Conservation (phyloP, 1,140 invertebrate species). For the Laodelphax striatellus region DNA sequence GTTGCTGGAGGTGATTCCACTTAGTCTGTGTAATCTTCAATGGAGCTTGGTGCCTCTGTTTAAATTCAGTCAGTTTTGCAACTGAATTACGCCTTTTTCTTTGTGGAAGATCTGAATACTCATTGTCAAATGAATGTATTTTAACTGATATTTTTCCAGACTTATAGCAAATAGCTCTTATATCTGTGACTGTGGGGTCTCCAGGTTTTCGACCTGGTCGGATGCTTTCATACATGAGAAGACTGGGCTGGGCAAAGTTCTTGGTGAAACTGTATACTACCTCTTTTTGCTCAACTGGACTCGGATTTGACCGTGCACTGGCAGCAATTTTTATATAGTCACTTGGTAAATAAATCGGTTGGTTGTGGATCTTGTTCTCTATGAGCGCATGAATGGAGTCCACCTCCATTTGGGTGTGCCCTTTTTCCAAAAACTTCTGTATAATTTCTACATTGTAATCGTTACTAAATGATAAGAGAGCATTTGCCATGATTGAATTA, state of each 20-base stretch:
- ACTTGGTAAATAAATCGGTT: conserved; percentile 6
- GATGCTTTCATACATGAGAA: not conserved
- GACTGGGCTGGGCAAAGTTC: not conserved
- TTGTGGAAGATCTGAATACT: not conserved
- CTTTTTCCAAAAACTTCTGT: conserved; percentile 32
- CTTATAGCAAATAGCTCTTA: not conserved
- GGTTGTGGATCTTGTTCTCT: not conserved
- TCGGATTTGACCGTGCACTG: not conserved
- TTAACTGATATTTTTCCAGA: not conserved
- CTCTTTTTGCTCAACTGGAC: not conserved
- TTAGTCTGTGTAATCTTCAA: too few relatives aligned
- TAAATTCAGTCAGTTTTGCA: too few relatives aligned
- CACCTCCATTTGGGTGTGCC: conserved; percentile 34
- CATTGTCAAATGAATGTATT: not conserved
- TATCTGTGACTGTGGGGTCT: conserved; percentile 3
- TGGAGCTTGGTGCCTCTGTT: too few relatives aligned
- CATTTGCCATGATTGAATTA: conserved; percentile 26
- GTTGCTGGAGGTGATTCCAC: too few relatives aligned
- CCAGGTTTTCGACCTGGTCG: not conserved
- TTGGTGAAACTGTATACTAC: not conserved
- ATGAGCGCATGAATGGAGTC: conserved; percentile 21
- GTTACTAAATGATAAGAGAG: conserved; percentile 22
- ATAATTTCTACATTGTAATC: conserved; percentile 25
- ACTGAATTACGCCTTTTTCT: not conserved
- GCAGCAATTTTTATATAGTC: conserved; percentile 1